A percentile compares a stretch with the other conserved stretches of the same genome.
Evolutionary conservation across 2,888 invertebrate genomes (phyloP).

Genomic region (Encarsia formosa): DNA sequence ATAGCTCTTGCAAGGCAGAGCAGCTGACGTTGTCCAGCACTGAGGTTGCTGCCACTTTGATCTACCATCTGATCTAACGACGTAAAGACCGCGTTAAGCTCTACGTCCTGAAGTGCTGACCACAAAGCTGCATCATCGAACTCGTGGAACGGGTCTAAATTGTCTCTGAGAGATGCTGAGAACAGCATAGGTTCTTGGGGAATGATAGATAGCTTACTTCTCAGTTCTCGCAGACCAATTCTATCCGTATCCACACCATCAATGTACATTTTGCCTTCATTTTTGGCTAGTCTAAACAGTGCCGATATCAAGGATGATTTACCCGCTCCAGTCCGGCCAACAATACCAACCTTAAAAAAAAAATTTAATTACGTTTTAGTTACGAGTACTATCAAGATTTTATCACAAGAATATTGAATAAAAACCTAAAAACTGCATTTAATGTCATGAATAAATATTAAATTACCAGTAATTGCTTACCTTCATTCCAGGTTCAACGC

Average conservation of each 20-base stretch:
- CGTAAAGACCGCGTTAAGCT: conserved; percentile 66
- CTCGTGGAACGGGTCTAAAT: conserved; percentile 79
- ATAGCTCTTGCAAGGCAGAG: conserved; percentile 85
- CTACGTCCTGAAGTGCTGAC: conserved; percentile 72
- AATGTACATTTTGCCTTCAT: conserved; percentile 16
- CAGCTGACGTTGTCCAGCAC: conserved; percentile 84
- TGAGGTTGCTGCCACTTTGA: conserved; percentile 79
- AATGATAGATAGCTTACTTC: conserved; percentile 63
- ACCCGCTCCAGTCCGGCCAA: conserved; percentile 84
- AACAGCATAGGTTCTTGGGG: conserved; percentile 90
- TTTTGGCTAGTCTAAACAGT: conserved; percentile 56
- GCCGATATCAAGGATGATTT: conserved; percentile 79
- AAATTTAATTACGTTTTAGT: no score
- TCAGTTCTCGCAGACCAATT: conserved; percentile 17
- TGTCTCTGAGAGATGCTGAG: conserved; percentile 75
- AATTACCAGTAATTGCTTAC: conserved; percentile 44
- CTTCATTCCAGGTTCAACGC: conserved; percentile 67
- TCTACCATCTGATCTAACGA: conserved; percentile 64
- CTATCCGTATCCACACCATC: conserved; percentile 14
- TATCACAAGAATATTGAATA: no score
- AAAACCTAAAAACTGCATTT: background rate
- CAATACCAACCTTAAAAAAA: conserved; percentile 69
- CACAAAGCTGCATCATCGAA: conserved; percentile 71
- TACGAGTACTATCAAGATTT: no score
- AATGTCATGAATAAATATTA: background rate